phyloP scores from a whole-genome alignment of 2,113 vertebrate species.

The Psilopsiagon aurifrons region DNA sequence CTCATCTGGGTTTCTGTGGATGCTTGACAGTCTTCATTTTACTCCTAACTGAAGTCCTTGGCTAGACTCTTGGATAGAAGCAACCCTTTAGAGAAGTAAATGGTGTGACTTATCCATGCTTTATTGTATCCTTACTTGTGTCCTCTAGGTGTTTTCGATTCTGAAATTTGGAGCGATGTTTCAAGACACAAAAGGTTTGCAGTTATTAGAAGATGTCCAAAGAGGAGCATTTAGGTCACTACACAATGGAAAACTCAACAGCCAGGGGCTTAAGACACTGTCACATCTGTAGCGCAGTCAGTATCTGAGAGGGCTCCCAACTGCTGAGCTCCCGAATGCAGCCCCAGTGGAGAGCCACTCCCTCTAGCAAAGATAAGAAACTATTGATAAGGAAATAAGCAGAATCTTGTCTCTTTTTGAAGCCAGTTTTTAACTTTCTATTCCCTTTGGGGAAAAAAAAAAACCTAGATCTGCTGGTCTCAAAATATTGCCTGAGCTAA shows the following conservation, averaged over 20 bases:
- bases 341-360: neutral
- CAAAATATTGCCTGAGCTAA: neutral
- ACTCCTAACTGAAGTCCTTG: neutral
- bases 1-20: neutral
- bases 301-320: neutral
- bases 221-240: neutral
- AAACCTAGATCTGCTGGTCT: neutral
- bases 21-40: neutral
- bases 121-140: neutral
- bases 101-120: neutral
- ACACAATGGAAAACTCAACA: neutral
- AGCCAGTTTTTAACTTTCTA: neutral
- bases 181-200: neutral
- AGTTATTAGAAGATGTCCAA: neutral
- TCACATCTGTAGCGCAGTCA: accelerated
- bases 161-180: neutral
- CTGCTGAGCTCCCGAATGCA: neutral
- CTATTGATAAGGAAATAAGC: neutral
- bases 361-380: neutral
- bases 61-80: neutral
- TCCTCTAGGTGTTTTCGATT: accelerated
- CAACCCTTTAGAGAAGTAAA: neutral
- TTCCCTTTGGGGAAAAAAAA: neutral
- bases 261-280: neutral
- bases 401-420: neutral